These are phyloP conservation scores for Chelonia mydas DNA, from an alignment of 2,797 vertebrate genomes.

Conservation along the genomic window DNA sequence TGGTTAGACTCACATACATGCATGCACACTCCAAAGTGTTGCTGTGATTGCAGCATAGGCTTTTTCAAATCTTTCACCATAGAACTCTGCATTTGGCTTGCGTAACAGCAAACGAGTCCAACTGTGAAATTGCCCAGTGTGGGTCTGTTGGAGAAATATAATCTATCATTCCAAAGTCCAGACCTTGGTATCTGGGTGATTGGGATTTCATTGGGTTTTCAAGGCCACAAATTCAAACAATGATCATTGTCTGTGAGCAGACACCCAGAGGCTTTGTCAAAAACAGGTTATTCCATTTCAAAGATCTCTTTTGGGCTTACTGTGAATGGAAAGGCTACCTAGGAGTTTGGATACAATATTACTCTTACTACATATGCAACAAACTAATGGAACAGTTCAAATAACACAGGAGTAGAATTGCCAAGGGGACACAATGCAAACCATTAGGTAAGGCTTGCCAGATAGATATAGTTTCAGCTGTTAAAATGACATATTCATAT, in stretches of 20 bases:
- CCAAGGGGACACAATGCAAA: conserved; percentile 61
- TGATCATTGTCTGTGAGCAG: conserved; percentile 7
- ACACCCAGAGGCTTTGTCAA: background rate
- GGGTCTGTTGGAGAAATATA: conserved; percentile 49
- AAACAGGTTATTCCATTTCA: conserved; percentile 48
- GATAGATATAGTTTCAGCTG: conserved; percentile 68
- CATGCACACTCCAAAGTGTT: background rate
- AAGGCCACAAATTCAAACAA: conserved; percentile 11
- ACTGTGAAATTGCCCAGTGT: conserved; percentile 9
- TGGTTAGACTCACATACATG: background rate
- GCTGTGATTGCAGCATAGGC: background rate
- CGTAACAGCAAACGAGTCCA: conserved; percentile 2
- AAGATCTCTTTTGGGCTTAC: conserved; percentile 43
- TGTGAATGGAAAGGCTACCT: conserved; percentile 55
- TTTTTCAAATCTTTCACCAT: conserved; percentile 4
- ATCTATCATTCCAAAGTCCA: conserved; percentile 38
- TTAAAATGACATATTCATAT: conserved; percentile 73
- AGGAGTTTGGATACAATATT: conserved; percentile 55
- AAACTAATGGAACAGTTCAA: conserved; percentile 68
- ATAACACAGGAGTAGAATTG: conserved; percentile 64
- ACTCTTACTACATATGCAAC: conserved; percentile 54
- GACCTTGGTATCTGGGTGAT: conserved; percentile 5
- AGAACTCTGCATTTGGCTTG: conserved; percentile 39
- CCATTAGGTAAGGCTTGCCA: conserved; percentile 68
- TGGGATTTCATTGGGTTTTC: conserved; percentile 55